A percentile compares a stretch with the other conserved stretches of the same genome.
These are phyloP conservation scores for Thrips palmi DNA, from an alignment of 1,140 invertebrate species.

Conservation along the genomic window DNA sequence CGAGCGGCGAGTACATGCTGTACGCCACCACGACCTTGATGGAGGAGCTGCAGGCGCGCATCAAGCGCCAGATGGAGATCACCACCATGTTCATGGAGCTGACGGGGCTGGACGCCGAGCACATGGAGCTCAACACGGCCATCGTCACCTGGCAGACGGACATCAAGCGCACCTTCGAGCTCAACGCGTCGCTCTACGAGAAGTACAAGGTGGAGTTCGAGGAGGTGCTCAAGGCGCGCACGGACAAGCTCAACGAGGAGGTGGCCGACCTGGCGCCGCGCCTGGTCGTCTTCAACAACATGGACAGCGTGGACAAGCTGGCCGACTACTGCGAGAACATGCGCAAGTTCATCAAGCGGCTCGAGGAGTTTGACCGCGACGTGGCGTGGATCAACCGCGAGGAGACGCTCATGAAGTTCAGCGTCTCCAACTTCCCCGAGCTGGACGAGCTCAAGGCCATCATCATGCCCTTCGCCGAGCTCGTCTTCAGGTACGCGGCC, in stretches of 20 bases:
- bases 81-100: slow-evolving; percentile 46
- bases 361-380: slow-evolving; percentile 51
- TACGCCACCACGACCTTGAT: slow-evolving; percentile 37
- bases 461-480: slow-evolving; percentile 44
- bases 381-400: slow-evolving; percentile 77
- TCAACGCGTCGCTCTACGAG: slow-evolving; percentile 51
- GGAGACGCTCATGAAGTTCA: slow-evolving; percentile 69
- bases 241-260: slow-evolving; percentile 44
- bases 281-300: slow-evolving; percentile 41
- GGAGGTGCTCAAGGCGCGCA: slow-evolving; percentile 45
- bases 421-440: slow-evolving; percentile 47
- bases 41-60: slow-evolving; percentile 36
- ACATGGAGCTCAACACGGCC: slow-evolving; percentile 41
- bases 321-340: slow-evolving; percentile 32
- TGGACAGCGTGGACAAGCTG: slow-evolving; percentile 44
- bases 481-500: slow-evolving; percentile 37
- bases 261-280: slow-evolving; percentile 50
- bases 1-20: slow-evolving; percentile 42
- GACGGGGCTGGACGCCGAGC: slow-evolving; percentile 38
- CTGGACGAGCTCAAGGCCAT: slow-evolving; percentile 49
- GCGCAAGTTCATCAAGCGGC: slow-evolving; percentile 46
- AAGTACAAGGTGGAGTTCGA: slow-evolving; percentile 63
- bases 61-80: slow-evolving; percentile 36
- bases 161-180: slow-evolving; percentile 50
- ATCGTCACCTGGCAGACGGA: slow-evolving; percentile 52